Evolutionary conservation across 2,797 vertebrate genomes (phyloP).

Genomic region (Etheostoma nigrum): DNA sequence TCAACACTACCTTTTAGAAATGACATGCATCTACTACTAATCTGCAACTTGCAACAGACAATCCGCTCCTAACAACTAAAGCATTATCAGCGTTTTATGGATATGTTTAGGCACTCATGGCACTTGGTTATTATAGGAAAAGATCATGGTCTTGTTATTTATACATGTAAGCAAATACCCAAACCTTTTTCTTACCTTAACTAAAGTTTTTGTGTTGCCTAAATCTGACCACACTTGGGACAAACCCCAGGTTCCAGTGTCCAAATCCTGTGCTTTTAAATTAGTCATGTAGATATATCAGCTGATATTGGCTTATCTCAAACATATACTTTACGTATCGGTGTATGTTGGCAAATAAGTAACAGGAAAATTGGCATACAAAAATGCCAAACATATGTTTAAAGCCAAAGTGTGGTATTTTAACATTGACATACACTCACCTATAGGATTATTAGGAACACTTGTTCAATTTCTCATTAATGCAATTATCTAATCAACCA

Average conservation of each 20-base stretch:
- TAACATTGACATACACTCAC: too few relatives aligned
- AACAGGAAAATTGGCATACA: neutral
- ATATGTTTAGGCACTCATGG: neutral
- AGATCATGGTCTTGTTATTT: too few relatives aligned
- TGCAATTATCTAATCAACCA: too few relatives aligned
- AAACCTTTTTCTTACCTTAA: too few relatives aligned
- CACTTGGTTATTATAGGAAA: too few relatives aligned
- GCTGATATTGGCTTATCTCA: constrained; percentile 9
- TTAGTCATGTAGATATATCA: neutral
- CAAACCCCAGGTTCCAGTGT: neutral
- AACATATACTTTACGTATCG: neutral
- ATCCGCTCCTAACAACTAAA: neutral
- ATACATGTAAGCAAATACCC: too few relatives aligned
- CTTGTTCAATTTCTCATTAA: too few relatives aligned
- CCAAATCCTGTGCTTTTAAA: neutral
- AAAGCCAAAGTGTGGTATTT: too few relatives aligned
- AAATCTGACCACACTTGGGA: neutral
- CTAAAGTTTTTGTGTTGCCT: neutral
- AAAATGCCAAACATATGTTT: neutral
- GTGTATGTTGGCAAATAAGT: neutral
- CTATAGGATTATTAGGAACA: too few relatives aligned
- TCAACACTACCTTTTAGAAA: neutral
- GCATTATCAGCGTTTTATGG: neutral
- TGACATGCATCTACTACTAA: neutral
- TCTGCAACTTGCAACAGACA: neutral